A percentile compares a stretch with the other conserved stretches of the same genome.
Conservation (phyloP, 2,113 vertebrate species). For the Tiliqua scincoides region DNA sequence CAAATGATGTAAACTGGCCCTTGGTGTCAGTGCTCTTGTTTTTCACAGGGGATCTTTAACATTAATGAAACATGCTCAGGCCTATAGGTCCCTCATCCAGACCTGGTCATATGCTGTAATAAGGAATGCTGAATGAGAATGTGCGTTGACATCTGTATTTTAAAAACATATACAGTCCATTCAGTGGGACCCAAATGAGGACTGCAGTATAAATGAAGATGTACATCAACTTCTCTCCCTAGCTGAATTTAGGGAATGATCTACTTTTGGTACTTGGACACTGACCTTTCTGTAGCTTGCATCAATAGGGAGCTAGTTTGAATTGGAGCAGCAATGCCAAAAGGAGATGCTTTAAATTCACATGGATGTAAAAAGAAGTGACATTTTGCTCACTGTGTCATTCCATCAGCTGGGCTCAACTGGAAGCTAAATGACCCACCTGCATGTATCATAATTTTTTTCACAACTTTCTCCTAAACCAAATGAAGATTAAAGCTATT, state of each 20-base stretch:
- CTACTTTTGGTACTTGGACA: neutral
- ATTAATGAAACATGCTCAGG: no score
- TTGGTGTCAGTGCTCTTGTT: no score
- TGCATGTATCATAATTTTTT: constrained; percentile 1
- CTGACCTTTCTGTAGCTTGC: neutral
- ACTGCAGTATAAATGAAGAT: no score
- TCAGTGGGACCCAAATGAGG: no score
- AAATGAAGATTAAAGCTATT: neutral
- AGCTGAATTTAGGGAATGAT: neutral
- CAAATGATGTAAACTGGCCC: no score
- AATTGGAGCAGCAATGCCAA: neutral
- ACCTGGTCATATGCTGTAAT: no score
- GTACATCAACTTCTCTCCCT: neutral
- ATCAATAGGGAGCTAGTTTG: constrained; percentile 1
- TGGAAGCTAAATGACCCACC: neutral
- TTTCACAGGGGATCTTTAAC: no score
- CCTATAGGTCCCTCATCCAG: no score
- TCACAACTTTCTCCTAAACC: neutral
- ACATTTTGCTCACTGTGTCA: neutral
- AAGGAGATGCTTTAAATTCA: neutral
- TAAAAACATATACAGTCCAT: no score
- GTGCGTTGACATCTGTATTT: no score
- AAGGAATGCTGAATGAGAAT: no score
- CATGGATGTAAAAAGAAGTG: neutral
- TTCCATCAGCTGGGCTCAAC: neutral